These are phyloP conservation scores for Andrena hattorfiana DNA, from an alignment of 2,888 invertebrate genomes.

Conservation along the genomic window DNA sequence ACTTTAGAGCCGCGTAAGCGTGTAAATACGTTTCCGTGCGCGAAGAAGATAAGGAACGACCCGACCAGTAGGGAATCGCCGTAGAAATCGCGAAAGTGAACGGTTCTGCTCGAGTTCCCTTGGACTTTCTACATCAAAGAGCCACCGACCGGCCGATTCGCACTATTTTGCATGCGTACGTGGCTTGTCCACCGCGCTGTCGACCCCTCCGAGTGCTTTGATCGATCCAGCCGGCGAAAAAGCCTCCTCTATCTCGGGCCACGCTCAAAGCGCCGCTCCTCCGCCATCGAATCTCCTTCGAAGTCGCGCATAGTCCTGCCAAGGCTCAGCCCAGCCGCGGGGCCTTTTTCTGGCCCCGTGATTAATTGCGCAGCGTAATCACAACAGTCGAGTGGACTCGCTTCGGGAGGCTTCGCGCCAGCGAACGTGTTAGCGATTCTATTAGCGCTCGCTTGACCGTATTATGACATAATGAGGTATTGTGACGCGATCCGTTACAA, in stretches of 20 bases:
- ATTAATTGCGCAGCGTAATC: not conserved
- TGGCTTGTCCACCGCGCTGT: not conserved
- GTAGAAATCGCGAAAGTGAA: slow-evolving; percentile 57
- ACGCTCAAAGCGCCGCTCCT: not conserved
- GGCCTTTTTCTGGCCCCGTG: not conserved
- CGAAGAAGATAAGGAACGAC: not conserved
- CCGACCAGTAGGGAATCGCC: slow-evolving; percentile 7
- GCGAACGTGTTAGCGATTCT: slow-evolving; percentile 3
- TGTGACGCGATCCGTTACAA: slow-evolving; percentile 18
- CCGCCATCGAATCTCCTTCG: not conserved
- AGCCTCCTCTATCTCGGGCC: not conserved
- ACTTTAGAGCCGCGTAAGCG: too few relatives aligned
- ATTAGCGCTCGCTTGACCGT: not conserved
- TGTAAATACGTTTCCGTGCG: not conserved
- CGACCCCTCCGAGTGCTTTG: not conserved
- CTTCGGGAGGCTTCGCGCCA: not conserved
- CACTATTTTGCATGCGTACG: slow-evolving; percentile 42
- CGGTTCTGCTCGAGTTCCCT: slow-evolving; percentile 46
- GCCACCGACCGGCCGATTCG: slow-evolving; percentile 28
- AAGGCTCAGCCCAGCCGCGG: not conserved
- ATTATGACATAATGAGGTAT: slow-evolving; percentile 15
- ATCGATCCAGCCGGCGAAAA: slow-evolving; percentile 10
- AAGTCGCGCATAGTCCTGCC: not conserved
- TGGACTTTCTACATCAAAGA: slow-evolving; percentile 55
- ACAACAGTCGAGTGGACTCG: not conserved